A percentile compares a stretch with the other conserved stretches of the same genome.
phyloP scores from a whole-genome alignment of 2,797 vertebrate genomes.

The Prunella strophiata region DNA sequence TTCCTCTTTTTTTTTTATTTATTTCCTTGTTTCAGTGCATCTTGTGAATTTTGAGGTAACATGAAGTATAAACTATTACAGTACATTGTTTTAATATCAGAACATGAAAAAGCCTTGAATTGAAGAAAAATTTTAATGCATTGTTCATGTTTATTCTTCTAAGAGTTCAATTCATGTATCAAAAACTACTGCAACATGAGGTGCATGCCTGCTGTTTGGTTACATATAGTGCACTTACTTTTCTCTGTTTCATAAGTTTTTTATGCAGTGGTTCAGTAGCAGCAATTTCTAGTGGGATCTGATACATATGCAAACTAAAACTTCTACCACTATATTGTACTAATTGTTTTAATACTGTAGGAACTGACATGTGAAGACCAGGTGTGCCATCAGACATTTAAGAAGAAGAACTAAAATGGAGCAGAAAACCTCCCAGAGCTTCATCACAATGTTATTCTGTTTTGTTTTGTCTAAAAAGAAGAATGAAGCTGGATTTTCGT shows the following conservation, averaged over 20 bases:
- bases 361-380: constrained; percentile 88
- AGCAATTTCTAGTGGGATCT: neutral
- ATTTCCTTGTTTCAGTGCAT: constrained; percentile 1
- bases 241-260: constrained; percentile 17
- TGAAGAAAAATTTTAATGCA: constrained; percentile 43
- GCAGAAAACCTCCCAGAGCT: neutral
- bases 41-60: constrained; percentile 32
- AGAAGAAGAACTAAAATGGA: constrained; percentile 77
- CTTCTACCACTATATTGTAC: neutral
- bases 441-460: neutral
- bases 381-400: constrained; percentile 91
- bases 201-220: constrained; percentile 4
- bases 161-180: constrained; percentile 62
- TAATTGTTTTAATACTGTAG: constrained; percentile 73
- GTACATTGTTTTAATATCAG: constrained; percentile 49
- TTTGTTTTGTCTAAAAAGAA: neutral
- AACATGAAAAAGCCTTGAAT: constrained; percentile 22
- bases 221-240: neutral
- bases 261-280: neutral
- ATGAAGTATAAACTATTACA: neutral
- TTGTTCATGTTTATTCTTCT: constrained; percentile 70
- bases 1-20: neutral
- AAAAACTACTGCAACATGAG: constrained; percentile 54
- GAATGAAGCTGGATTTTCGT: neutral
- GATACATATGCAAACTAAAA: neutral